Conservation (phyloP, 2,888 invertebrate species). For the Cinara cedri region DNA sequence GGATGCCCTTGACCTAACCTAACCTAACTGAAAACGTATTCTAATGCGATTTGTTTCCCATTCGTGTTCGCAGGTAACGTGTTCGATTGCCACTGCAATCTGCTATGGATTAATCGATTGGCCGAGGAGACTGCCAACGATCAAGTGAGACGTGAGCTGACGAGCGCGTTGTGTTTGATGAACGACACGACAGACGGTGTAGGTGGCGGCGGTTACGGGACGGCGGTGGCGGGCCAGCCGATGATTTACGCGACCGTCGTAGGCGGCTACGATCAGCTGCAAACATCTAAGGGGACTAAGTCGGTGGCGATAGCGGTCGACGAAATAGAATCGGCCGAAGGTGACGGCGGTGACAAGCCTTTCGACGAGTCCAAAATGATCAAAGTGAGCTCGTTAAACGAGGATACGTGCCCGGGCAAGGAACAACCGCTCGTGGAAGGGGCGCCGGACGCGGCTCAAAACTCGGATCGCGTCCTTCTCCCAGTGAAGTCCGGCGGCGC, state of each 20-base stretch:
- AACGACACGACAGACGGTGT: conserved; percentile 15
- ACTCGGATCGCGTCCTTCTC: conserved; percentile 48
- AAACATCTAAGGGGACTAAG: too few relatives aligned
- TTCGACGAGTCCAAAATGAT: conserved; percentile 6
- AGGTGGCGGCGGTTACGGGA: neutral
- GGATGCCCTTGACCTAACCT: too few relatives aligned
- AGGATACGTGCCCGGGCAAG: conserved; percentile 52
- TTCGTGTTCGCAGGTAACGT: conserved; percentile 73
- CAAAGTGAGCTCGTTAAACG: conserved; percentile 13
- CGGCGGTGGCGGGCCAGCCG: neutral
- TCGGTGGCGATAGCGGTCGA: too few relatives aligned
- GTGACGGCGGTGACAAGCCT: too few relatives aligned
- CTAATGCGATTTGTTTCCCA: too few relatives aligned
- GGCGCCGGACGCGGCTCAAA: conserved; percentile 50
- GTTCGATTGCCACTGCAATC: conserved; percentile 81
- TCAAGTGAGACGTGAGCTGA: conserved; percentile 71
- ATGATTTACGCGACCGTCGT: neutral
- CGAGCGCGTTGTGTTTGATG: conserved; percentile 21
- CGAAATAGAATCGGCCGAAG: too few relatives aligned
- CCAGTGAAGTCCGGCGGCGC: neutral
- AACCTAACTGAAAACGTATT: too few relatives aligned
- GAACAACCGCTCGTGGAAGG: conserved; percentile 42
- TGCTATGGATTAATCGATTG: conserved; percentile 79
- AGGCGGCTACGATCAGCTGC: neutral
- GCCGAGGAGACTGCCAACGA: conserved; percentile 72